phyloP scores from a whole-genome alignment of 2,113 vertebrate species.

The Colossoma macropomum region DNA sequence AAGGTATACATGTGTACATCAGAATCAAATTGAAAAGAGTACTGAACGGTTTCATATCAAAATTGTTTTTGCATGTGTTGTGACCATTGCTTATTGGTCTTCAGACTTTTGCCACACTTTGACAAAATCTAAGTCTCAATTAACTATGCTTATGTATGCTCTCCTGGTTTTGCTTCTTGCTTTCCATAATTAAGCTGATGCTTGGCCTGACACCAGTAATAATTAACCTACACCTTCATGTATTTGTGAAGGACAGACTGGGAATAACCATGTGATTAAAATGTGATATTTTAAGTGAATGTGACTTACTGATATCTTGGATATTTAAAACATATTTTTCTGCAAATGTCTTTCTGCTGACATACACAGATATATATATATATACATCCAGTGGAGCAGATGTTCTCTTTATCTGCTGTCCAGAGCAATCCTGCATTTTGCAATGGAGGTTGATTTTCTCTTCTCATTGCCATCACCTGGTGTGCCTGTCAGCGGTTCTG shows the following conservation, averaged over 20 bases:
- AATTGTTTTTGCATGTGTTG: no score
- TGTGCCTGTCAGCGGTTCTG: conserved; percentile 19
- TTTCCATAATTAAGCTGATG: not conserved
- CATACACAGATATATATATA: conserved; percentile 24
- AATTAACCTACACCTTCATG: not conserved
- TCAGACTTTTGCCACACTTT: no score
- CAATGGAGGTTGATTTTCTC: conserved; percentile 10
- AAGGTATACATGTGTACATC: no score
- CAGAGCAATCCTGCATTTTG: conserved; percentile 38
- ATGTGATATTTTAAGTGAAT: conserved; percentile 9
- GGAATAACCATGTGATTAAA: not conserved
- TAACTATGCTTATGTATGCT: no score
- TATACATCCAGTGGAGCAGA: conserved; percentile 29
- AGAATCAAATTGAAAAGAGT: no score
- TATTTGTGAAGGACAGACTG: not conserved
- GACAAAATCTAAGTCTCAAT: no score
- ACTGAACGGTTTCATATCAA: no score
- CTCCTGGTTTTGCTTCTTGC: not conserved
- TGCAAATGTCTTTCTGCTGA: conserved; percentile 3
- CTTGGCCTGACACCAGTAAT: not conserved
- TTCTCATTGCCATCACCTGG: not conserved
- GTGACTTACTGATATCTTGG: not conserved
- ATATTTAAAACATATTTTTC: not conserved
- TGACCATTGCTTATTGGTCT: no score
- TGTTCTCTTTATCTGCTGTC: conserved; percentile 43